Evolutionary conservation across 2,113 vertebrate genomes (phyloP), one percentile per base, ranked within the genome.

Genomic region (Sinocyclocheilus anophthalmus): DNA sequence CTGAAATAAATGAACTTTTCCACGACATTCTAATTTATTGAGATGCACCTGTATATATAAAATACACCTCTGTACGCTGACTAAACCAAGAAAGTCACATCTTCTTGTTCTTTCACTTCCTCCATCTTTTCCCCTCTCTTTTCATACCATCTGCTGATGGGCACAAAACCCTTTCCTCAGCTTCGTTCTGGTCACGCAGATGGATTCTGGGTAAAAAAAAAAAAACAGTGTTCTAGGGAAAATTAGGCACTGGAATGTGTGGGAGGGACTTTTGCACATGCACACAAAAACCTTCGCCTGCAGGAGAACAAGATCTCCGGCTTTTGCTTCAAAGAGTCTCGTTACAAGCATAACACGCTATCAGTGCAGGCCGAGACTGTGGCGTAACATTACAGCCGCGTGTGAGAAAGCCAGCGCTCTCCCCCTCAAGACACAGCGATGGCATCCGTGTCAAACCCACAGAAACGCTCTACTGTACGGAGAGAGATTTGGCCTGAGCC

Each of bases 251-350:
- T 88, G 33, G 63, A 67, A 91, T 86, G 87, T 86, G 88, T 85
- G 65, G 65, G 84, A 39, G 55, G 76, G 59, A 72, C 70, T 76
- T 61, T 73, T 33, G 70, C 26, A 70, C 70, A 85, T 65, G 85
- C 76, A 14, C 20, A 83, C 80, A 85, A 76, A 42, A 82, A 81
- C 85, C 73, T 63, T 85, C 57, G 80, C 87, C 86, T 42, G 42
- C 81, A 90, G 88, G 89, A 92, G 91, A 85, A 84, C 87, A 87
- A 78, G 76, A 88, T 90, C 39, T 76, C 81, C 22, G 24, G 83
- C 88, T 75, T 86, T 88, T 59, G 86, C 86, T 84, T 91, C 80
- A 84, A 89, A 91, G 84, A 83, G 77, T 39, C 30, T 87, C 83
- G 55, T 89, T 88, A 81, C 81, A 90, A 89, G 89, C 85, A 69